phyloP scores from a whole-genome alignment of 2,113 vertebrate genomes.

The Carassius carassius region DNA sequence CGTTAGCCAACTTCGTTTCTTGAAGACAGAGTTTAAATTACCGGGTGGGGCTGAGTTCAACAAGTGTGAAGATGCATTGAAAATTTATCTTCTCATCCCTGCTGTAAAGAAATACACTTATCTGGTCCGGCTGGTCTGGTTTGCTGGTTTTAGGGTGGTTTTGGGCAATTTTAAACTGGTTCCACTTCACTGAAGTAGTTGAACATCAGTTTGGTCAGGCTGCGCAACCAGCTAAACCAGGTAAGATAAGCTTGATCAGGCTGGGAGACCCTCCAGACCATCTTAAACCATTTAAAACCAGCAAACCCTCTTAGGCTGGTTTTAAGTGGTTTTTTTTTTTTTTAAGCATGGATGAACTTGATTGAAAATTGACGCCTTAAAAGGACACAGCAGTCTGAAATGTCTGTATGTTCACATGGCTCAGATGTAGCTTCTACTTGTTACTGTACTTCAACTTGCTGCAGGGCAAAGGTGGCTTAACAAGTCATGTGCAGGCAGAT shows the following conservation, averaged over 20 bases:
- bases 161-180: neutral
- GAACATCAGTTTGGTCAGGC: neutral
- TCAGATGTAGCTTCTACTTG: slow-evolving; percentile 22
- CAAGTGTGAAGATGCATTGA: neutral
- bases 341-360: neutral
- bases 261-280: neutral
- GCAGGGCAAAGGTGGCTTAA: neutral
- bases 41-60: neutral
- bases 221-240: neutral
- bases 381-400: neutral
- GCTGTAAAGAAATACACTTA: slow-evolving; percentile 4
- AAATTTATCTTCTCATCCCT: neutral
- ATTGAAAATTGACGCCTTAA: neutral
- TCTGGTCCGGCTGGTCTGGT: neutral
- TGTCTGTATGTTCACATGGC: neutral
- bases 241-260: neutral
- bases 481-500: slow-evolving; percentile 14
- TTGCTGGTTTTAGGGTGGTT: neutral
- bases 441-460: slow-evolving; percentile 1
- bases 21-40: slow-evolving; percentile 17
- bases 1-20: neutral
- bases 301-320: neutral
- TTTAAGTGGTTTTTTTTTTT: neutral
- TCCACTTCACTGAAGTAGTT: neutral
- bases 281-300: neutral